A percentile compares a stretch with the other conserved stretches of the same genome.
These are phyloP conservation scores for Meloe dianella DNA, from an alignment of 2,888 invertebrate species.

Conservation along the genomic window DNA sequence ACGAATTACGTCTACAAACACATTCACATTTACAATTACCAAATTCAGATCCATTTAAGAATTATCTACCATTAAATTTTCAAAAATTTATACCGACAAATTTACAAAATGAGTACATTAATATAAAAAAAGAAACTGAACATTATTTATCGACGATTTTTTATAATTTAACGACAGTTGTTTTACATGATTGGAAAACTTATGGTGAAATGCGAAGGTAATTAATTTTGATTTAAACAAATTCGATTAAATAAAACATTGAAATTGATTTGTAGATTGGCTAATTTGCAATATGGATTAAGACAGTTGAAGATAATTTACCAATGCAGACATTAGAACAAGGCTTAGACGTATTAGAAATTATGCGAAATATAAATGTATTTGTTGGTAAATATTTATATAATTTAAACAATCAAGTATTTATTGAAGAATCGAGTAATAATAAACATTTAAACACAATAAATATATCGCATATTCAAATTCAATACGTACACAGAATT, in stretches of 20 bases:
- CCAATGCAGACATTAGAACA: slow-evolving; percentile 97
- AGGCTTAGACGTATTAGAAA: slow-evolving; percentile 94
- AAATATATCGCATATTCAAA: slow-evolving; percentile 93
- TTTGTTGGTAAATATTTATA: slow-evolving; percentile 94
- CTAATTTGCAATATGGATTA: slow-evolving; percentile 80
- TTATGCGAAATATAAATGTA: slow-evolving; percentile 94
- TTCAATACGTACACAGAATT: slow-evolving; percentile 94
- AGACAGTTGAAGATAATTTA: slow-evolving; percentile 88
- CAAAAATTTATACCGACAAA: slow-evolving; percentile 49
- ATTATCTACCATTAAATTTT: slow-evolving; percentile 50
- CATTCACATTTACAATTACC: slow-evolving; percentile 87
- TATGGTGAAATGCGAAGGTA: slow-evolving; percentile 93
- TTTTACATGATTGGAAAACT: slow-evolving; percentile 96
- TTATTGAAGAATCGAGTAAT: slow-evolving; percentile 88
- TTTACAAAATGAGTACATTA: slow-evolving; percentile 55
- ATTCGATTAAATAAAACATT: slow-evolving; percentile 7
- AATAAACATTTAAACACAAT: slow-evolving; percentile 96
- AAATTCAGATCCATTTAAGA: slow-evolving; percentile 59
- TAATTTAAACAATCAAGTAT: slow-evolving; percentile 95
- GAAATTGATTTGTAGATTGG: slow-evolving; percentile 63
- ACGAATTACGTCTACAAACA: slow-evolving; percentile 90
- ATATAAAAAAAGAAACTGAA: slow-evolving; percentile 68
- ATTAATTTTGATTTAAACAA: slow-evolving; percentile 13
- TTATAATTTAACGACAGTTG: slow-evolving; percentile 96
- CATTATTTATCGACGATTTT: slow-evolving; percentile 93